phyloP scores from a whole-genome alignment of 2,888 invertebrate species.

The Drosophila monieri region DNA sequence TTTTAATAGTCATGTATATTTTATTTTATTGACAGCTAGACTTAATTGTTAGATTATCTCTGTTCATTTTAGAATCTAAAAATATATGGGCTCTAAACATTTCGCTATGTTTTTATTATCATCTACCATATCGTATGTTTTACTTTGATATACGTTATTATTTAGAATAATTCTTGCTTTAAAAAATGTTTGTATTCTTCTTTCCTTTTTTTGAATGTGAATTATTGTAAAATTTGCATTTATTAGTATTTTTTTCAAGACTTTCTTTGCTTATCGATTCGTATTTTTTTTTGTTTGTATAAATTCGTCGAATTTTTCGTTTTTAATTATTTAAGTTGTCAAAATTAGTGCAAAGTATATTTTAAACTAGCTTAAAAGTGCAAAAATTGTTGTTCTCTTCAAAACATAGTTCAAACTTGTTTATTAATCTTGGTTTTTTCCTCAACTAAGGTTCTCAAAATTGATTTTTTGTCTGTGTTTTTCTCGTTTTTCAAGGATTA shows the following conservation, averaged over 20 bases:
- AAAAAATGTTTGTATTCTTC: slow-evolving; percentile 46
- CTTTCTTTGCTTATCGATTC: slow-evolving; percentile 2
- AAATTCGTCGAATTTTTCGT: slow-evolving; percentile 36
- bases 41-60: slow-evolving; percentile 63
- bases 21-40: slow-evolving; percentile 66
- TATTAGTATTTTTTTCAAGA: slow-evolving; percentile 38
- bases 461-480: slow-evolving; percentile 4
- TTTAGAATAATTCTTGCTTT: slow-evolving; percentile 53
- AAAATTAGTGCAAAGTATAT: slow-evolving; percentile 69
- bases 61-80: slow-evolving; percentile 58
- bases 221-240: slow-evolving; percentile 32
- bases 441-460: slow-evolving; percentile 29
- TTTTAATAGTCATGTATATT: slow-evolving; percentile 43
- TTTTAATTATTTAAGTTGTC: slow-evolving; percentile 50
- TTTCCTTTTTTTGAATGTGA: slow-evolving; percentile 29
- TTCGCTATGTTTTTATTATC: slow-evolving; percentile 41
- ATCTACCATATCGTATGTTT: slow-evolving; percentile 22
- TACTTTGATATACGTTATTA: slow-evolving; percentile 27
- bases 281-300: slow-evolving; percentile 18
- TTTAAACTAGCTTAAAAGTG: slow-evolving; percentile 42
- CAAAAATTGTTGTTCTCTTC: slow-evolving; percentile 41
- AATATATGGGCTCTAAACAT: slow-evolving; percentile 61
- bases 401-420: slow-evolving; percentile 45
- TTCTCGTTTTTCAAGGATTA: slow-evolving; percentile 29
- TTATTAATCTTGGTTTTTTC: slow-evolving; percentile 18